These are phyloP conservation scores for Amiota communis DNA, from an alignment of 2,888 invertebrate species.

Conservation along the genomic window DNA sequence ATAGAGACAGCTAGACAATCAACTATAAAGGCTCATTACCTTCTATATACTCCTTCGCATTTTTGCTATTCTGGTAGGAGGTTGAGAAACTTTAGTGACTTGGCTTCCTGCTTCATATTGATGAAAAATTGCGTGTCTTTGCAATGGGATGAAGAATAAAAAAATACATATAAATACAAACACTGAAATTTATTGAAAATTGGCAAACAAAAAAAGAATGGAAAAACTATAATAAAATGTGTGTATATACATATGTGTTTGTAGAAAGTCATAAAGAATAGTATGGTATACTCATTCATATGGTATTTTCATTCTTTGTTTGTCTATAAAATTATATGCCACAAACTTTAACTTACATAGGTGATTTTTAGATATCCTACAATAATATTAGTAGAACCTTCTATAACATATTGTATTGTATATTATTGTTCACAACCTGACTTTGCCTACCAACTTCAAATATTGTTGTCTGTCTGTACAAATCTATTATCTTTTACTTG, in stretches of 20 bases:
- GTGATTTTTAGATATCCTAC: too few relatives aligned
- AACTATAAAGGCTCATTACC: conserved; percentile 19
- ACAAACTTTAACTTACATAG: neutral
- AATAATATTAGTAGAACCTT: too few relatives aligned
- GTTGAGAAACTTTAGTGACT: conserved; percentile 29
- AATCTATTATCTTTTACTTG: too few relatives aligned
- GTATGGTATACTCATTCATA: too few relatives aligned
- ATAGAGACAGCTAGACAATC: neutral
- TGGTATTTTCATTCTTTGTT: neutral
- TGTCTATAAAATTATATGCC: conserved; percentile 8
- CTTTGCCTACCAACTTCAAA: too few relatives aligned
- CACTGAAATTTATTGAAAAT: conserved; percentile 31
- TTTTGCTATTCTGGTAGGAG: neutral
- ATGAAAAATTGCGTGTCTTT: conserved; percentile 56
- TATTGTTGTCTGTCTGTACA: too few relatives aligned
- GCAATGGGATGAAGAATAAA: neutral
- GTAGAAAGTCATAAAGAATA: conserved; percentile 23
- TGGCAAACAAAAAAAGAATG: neutral
- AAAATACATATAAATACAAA: neutral
- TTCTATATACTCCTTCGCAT: neutral
- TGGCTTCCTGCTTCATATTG: neutral
- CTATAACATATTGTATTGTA: too few relatives aligned
- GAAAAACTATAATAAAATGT: conserved; percentile 21
- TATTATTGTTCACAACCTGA: too few relatives aligned
- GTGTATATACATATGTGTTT: neutral